Base-by-base conservation (phyloP, 2,113 vertebrate genomes). In the Erinaceus europaeus region DNA sequence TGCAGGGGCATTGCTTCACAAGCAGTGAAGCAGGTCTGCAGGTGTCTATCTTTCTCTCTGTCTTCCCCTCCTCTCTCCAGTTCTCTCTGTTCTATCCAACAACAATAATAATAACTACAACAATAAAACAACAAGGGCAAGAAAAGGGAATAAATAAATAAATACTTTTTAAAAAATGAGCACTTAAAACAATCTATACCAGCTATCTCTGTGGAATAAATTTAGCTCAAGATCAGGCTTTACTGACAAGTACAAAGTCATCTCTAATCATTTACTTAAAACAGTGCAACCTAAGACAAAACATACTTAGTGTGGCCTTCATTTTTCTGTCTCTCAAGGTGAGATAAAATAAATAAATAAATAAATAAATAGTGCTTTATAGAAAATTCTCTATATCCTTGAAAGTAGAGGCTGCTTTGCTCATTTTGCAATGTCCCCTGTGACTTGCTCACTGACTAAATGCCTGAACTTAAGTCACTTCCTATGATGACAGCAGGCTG, bases 391-490 rank as follows among this genome's bases (percentile, higher is more conserved):
- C 42, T 27, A 13, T 50, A 65, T 40, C 46, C 29, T 55, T 84
- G 73, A 59, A 77, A 55, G 20, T 57, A 89, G 65, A 61, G 21
- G 40, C 36, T 67, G 5, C 9, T 69, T 64, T 82, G 21, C 36
- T 92, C 53, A 77, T 83, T 73, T 80, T 84, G 23, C 7, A 78
- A 29, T 82, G 55, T 84, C 78, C 69, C 71, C 59, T 0, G 3
- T 82, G 87, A 87, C 77, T 90, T 6, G 12, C 50, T 91, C 69
- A 67, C 48, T 78, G 42, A 81, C 65, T 87, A 14, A 89, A 65
- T 67, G 65, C 21, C 9, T 65, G 32, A 93, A 48, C 65, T 77
- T 84, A 57, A 94, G 69, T 92, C 73, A 89, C 65, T 91, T 89
- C 74, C 73, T 65, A 29, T 18, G 38, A 89, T 78, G 84, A 84